These are phyloP conservation scores for Sterna hirundo DNA, from an alignment of 2,113 vertebrate species.

Conservation along the genomic window DNA sequence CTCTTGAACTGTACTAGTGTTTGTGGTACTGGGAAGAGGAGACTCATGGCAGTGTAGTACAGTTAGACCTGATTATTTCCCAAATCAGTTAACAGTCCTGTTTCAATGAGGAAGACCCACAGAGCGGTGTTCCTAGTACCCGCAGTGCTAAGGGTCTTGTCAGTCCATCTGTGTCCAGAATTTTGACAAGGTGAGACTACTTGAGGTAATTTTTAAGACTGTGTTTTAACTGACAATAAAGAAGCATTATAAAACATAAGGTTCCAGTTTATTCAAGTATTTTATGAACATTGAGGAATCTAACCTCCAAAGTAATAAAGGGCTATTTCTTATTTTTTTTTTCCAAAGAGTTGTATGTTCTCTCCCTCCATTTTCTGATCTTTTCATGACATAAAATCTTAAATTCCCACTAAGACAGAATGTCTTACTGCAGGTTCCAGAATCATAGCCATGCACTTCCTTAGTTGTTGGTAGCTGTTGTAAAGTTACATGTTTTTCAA, in stretches of 20 bases:
- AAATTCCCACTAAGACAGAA: neutral
- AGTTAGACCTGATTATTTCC: neutral
- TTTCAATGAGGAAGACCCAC: neutral
- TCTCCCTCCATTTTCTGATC: neutral
- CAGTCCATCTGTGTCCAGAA: neutral
- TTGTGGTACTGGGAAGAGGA: neutral
- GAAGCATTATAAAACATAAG: neutral
- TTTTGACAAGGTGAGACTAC: neutral
- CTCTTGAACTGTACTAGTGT: neutral
- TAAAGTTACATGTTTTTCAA: neutral
- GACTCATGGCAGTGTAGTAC: neutral
- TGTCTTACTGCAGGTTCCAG: neutral
- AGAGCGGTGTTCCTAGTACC: neutral
- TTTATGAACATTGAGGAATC: neutral
- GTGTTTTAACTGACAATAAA: neutral
- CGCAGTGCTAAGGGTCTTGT: neutral
- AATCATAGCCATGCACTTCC: neutral
- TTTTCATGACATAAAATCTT: neutral
- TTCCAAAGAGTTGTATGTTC: accelerated
- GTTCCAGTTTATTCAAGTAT: neutral
- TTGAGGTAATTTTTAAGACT: neutral
- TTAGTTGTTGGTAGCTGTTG: neutral
- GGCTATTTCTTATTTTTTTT: neutral
- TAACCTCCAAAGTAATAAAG: neutral
- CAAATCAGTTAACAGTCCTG: neutral